A percentile compares a stretch with the other conserved stretches of the same genome.
These are phyloP conservation scores for Chaunax sp. DNA, from an alignment of 2,797 vertebrate species.

Conservation along the genomic window DNA sequence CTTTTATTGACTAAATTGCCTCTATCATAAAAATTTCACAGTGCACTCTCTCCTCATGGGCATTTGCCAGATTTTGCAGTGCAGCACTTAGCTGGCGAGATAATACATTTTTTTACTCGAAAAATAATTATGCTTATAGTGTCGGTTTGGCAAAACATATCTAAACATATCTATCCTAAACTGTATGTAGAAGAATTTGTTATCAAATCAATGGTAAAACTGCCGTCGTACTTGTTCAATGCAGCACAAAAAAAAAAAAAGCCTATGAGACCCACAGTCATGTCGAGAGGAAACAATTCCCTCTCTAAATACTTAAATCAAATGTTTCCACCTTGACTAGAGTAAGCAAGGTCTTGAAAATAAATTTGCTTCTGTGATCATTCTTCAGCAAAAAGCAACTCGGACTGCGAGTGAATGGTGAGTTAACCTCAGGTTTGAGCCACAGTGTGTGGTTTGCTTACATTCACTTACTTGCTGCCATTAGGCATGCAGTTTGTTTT, in stretches of 20 bases:
- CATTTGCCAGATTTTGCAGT: slow-evolving; percentile 33
- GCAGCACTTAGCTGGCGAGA: slow-evolving; percentile 25
- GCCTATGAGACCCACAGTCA: background rate
- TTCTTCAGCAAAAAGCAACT: background rate
- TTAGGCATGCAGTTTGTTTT: background rate
- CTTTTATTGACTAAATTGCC: slow-evolving; percentile 67
- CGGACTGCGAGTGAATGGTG: background rate
- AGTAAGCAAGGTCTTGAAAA: background rate
- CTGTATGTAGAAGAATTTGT: background rate
- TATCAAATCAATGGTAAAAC: background rate
- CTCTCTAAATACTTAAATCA: background rate
- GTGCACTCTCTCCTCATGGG: slow-evolving; percentile 40
- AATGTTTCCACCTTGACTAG: too few species aligned
- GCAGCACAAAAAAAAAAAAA: too few species aligned
- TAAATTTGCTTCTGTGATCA: background rate
- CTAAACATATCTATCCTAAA: background rate
- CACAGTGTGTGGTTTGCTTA: too few species aligned
- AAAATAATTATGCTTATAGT: slow-evolving; percentile 33
- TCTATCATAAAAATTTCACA: slow-evolving; percentile 54
- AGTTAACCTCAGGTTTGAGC: background rate
- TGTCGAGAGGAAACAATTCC: background rate
- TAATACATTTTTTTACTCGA: slow-evolving; percentile 27
- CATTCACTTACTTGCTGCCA: too few species aligned
- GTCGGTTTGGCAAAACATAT: slow-evolving; percentile 2
- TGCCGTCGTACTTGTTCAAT: background rate